Evolutionary conservation across 1,140 invertebrate species (phyloP).

Genomic region (Trichoplusia ni): DNA sequence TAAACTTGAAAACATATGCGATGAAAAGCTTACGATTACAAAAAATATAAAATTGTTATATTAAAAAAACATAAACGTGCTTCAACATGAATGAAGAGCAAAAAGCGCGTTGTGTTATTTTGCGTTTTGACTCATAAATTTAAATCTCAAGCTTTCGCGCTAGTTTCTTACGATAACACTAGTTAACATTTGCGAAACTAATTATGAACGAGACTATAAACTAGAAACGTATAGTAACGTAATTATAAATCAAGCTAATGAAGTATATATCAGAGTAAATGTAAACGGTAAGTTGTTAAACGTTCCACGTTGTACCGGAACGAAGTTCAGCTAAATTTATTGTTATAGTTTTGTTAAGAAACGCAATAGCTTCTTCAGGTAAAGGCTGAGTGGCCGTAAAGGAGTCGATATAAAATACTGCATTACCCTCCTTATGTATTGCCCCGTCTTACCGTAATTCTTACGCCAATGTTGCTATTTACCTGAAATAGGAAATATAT

Average conservation of each 20-base stretch:
- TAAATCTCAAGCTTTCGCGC: not conserved
- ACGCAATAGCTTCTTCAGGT: slow-evolving; percentile 55
- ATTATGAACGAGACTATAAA: slow-evolving; percentile 16
- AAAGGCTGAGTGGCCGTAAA: slow-evolving; percentile 48
- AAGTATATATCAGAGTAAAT: slow-evolving; percentile 28
- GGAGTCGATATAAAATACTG: slow-evolving; percentile 54
- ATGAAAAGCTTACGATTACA: too few relatives aligned
- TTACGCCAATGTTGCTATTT: slow-evolving; percentile 40
- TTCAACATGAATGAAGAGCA: too few relatives aligned
- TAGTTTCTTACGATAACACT: not conserved
- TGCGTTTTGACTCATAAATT: too few relatives aligned
- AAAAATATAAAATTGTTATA: too few relatives aligned
- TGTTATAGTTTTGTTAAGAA: slow-evolving; percentile 62
- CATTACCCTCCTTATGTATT: slow-evolving; percentile 39
- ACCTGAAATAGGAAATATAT: slow-evolving; percentile 49
- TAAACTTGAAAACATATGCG: too few relatives aligned
- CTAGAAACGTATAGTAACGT: slow-evolving; percentile 22
- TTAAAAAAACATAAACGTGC: too few relatives aligned
- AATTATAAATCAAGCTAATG: slow-evolving; percentile 29
- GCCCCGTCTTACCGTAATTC: slow-evolving; percentile 36
- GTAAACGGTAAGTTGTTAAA: slow-evolving; percentile 54
- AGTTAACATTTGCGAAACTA: slow-evolving; percentile 7
- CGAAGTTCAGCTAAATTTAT: slow-evolving; percentile 59
- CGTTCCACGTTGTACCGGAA: slow-evolving; percentile 39
- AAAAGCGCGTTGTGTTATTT: too few relatives aligned